Conservation (phyloP, 2,113 vertebrate species). For the Bostrychus sinensis region DNA sequence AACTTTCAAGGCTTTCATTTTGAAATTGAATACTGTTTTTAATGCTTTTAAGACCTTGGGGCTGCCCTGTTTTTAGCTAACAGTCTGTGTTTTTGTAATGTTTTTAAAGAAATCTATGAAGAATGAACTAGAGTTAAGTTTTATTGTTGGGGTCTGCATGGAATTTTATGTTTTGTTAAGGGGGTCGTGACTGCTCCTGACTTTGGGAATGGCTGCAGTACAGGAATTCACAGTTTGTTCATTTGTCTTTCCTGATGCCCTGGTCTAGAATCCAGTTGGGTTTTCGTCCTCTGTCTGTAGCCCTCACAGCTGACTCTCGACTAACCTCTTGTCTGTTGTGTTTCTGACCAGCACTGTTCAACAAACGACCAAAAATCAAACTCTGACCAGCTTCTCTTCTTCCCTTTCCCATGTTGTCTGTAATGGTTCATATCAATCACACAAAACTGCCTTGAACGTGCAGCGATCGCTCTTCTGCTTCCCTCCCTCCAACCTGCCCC, state of each 20-base stretch:
- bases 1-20: too few species aligned
- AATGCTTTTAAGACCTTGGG: too few species aligned
- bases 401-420: slow-evolving; percentile 60
- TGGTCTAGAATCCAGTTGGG: slow-evolving; percentile 12
- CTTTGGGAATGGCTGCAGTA: too few species aligned
- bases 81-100: too few species aligned
- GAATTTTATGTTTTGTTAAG: too few species aligned
- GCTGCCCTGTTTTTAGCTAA: too few species aligned
- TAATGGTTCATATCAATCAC: slow-evolving; percentile 77
- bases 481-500: slow-evolving; percentile 38
- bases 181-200: too few species aligned
- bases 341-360: slow-evolving; percentile 47
- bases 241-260: slow-evolving; percentile 18
- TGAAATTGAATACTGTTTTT: too few species aligned
- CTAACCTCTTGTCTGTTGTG: slow-evolving; percentile 12
- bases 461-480: slow-evolving; percentile 16
- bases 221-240: slow-evolving; percentile 9
- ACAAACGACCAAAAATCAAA: slow-evolving; percentile 70
- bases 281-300: background rate
- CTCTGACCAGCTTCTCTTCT: slow-evolving; percentile 56
- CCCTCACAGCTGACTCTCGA: slow-evolving; percentile 10
- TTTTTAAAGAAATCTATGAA: too few species aligned
- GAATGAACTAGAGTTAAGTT: too few species aligned
- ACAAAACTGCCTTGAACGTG: slow-evolving; percentile 55
- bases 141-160: too few species aligned